Evolutionary conservation across 2,113 vertebrate species (phyloP).

Genomic region (Chloropsis cyanopogon): DNA sequence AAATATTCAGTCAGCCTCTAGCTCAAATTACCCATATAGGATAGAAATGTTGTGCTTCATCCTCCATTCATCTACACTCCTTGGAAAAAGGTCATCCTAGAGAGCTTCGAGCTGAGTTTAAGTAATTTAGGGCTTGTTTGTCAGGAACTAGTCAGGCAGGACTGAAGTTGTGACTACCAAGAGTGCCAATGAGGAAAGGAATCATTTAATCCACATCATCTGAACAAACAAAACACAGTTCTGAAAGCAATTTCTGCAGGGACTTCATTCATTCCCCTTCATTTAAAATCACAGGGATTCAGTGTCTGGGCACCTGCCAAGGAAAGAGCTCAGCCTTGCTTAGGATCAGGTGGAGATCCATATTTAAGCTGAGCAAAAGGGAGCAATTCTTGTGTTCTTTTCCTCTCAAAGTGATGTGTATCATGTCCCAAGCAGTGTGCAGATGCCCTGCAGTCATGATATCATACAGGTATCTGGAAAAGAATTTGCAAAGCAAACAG

Average conservation of each 20-base stretch:
- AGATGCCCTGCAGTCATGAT: background rate
- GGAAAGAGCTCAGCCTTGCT: background rate
- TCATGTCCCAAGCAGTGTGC: background rate
- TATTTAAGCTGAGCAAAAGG: background rate
- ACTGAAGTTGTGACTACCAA: conserved; percentile 13
- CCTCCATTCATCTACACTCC: background rate
- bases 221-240: background rate
- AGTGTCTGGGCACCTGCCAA: background rate
- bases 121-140: background rate
- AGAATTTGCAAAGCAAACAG: background rate
- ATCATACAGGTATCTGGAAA: background rate
- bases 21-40: background rate
- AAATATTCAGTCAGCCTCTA: background rate
- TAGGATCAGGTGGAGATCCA: background rate
- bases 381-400: background rate
- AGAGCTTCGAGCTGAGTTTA: background rate
- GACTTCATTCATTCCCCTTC: background rate
- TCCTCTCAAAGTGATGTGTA: background rate
- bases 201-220: background rate
- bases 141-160: conserved; percentile 27
- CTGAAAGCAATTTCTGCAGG: background rate
- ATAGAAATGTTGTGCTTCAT: background rate
- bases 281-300: background rate
- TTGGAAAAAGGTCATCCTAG: background rate
- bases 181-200: conserved; percentile 7